Base-by-base conservation (phyloP, 2,888 invertebrate genomes). In the Limnephilus lunatus region DNA sequence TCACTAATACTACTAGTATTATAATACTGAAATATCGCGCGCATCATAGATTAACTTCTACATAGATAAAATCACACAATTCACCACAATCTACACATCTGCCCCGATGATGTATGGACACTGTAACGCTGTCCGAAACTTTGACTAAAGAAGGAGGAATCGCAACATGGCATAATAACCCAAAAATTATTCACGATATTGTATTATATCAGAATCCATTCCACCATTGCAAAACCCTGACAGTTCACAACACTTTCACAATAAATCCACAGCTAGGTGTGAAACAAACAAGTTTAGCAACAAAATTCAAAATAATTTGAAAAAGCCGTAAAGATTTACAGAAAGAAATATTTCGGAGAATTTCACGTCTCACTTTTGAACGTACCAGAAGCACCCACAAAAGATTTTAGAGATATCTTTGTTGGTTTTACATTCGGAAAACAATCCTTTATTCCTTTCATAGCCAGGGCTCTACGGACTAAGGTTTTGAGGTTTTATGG, bases 391-490 rank as follows among this genome's bases (percentile, higher is more conserved):
- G 68, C n/a, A 68, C n/a, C 86, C 86, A 86, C 86, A 86, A 86
- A 86, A 31, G 86, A 48, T 48, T 86, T 44, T 86, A 48, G 44
- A 44, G 30, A 86, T 39, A 85, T 86, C 86, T 48, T 48, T 86
- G 86, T 86, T 44, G 86, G 86, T 86, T 86, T 86, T 86, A 44
- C 86, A 86, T 86, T 86, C 44, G 86, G 30, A 86, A 86, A 86
- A 86, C 86, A 86, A 86, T 86, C 44, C 86, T 86, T 44, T 86
- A 86, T 86, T 35, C 86, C 86, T 86, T 86, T 86, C 86, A 86
- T n/a, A 86, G 86, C n/a, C 86, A n/a, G 48, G 86, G 48, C 30
- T 44, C 86, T 35, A 39, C 30, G 44, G 44, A 81, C 89, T 89
- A 35, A 89, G 89, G 80, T 32, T 81, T 89, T 89, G 32, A 32